Base-by-base conservation (phyloP, 2,113 vertebrate species). In the Cynoglossus semilaevis region DNA sequence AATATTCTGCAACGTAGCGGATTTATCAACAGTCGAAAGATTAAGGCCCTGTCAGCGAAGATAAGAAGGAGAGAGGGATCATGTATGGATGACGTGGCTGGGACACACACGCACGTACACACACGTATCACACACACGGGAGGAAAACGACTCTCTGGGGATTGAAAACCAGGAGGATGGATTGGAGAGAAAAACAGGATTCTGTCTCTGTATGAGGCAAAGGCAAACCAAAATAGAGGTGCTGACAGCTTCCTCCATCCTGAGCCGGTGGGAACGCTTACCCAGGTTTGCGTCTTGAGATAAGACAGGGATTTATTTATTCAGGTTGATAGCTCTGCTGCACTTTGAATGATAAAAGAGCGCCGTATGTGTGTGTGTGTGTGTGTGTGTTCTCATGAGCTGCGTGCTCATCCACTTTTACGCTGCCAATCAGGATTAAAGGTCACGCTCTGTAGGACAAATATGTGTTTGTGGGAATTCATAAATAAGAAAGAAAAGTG, bases 281-380 rank as follows among this genome's bases (percentile, higher is more conserved):
- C 75, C 76, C 76, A 72, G 60, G 72, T 76, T 82, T 73, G 74
- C 52, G 11, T 67, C 47, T 53, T 4, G 71, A 83, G 87, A 88
- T 88, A 88, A 85, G 80, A 64, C 61, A 42, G 43, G 73, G 78
- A 72, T 76, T 83, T 86, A 85, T 88, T 88, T 87, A 83, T 87
- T 84, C 83, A 85, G 85, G 76, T 74, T 82, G 87, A 83, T 82
- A 63, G 76, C 77, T 72, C 69, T 37, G 50, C 67, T 62, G 34
- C 71, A 64, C 73, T 84, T 81, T 79, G 82, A 82, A 83, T 79
- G 77, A 84, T 84, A 80, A 87, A 75, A 51, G 47, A 57, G 58
- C 37, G 8, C 37, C 35, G 9, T 9, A 37, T 9, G 36, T 1
- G 1, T 9, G 36, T 37, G 36, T 37, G 36, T 37, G 36, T 37